These are phyloP conservation scores for Sebastes vulpes DNA, from an alignment of 2,797 vertebrate genomes.

Conservation along the genomic window DNA sequence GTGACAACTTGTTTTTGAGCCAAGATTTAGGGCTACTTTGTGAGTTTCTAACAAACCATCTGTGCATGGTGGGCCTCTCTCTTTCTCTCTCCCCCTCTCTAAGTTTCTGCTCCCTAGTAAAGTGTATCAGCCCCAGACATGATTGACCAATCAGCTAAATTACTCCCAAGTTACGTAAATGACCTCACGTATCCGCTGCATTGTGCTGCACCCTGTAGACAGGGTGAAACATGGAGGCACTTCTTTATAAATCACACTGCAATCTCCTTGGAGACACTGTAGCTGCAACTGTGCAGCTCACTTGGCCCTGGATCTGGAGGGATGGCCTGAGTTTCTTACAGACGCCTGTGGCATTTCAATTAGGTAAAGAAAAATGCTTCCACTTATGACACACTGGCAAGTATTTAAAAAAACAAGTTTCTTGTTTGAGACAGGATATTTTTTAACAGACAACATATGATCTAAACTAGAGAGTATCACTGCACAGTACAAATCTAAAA, in stretches of 20 bases:
- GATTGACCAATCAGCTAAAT: constrained; percentile 60
- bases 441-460: neutral
- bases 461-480: neutral
- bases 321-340: constrained; percentile 68
- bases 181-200: constrained; percentile 37
- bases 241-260: constrained; percentile 44
- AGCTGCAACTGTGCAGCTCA: constrained; percentile 60
- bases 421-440: constrained; percentile 7
- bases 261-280: constrained; percentile 75
- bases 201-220: constrained; percentile 61
- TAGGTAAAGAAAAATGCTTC: constrained; percentile 52
- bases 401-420: constrained; percentile 14
- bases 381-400: constrained; percentile 29
- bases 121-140: constrained; percentile 27
- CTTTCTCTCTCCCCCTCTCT: neutral
- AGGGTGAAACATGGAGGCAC: constrained; percentile 28
- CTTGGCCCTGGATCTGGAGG: constrained; percentile 42
- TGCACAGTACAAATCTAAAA: constrained; percentile 8
- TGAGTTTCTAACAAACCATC: constrained; percentile 31
- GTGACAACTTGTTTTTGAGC: constrained; percentile 34
- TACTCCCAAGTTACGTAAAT: constrained; percentile 44
- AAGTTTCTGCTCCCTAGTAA: constrained; percentile 11
- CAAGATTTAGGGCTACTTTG: constrained; percentile 30
- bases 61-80: neutral
- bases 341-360: constrained; percentile 78